Percentiles rank a stretch among this genome's conserved stretches.
Evolutionary conservation across 2,797 vertebrate species (phyloP).

Genomic region (Liparis tanakae): DNA sequence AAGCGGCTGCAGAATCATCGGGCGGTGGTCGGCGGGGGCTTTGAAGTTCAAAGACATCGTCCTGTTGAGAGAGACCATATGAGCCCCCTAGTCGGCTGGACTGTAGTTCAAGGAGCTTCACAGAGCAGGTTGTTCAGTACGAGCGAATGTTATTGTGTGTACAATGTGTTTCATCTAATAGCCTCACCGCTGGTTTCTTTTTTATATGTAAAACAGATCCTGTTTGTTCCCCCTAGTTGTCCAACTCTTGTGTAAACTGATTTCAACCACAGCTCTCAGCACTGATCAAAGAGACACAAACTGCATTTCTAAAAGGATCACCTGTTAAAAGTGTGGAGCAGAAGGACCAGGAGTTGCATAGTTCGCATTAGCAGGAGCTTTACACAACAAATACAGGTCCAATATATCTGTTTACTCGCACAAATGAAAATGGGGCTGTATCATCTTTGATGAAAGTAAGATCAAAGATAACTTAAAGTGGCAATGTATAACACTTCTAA

Average conservation of each 20-base stretch:
- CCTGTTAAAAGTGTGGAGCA: neutral
- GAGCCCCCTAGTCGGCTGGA: conserved; percentile 23
- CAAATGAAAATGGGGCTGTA: neutral
- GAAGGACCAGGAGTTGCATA: neutral
- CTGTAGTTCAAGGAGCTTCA: conserved; percentile 11
- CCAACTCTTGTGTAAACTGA: neutral
- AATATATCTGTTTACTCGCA: neutral
- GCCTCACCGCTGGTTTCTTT: neutral
- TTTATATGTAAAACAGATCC: neutral
- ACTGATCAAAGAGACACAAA: conserved; percentile 7
- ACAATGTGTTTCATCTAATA: neutral
- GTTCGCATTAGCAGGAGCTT: neutral
- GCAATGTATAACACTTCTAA: conserved; percentile 13
- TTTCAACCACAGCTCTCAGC: neutral
- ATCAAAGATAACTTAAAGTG: neutral
- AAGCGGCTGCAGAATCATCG: conserved; percentile 50
- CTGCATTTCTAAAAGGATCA: neutral
- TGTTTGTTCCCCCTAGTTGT: neutral
- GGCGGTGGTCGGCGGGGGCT: conserved; percentile 41
- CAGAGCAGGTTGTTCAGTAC: conserved; percentile 1
- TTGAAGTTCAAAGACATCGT: conserved; percentile 53
- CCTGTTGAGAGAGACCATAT: conserved; percentile 64
- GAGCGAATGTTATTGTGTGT: neutral
- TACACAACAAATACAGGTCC: neutral
- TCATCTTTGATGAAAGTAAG: conserved; percentile 3